Percentiles rank a stretch among this genome's conserved stretches.
Evolutionary conservation across 2,888 invertebrate species (phyloP).

Genomic region (Apotomis betuletana): DNA sequence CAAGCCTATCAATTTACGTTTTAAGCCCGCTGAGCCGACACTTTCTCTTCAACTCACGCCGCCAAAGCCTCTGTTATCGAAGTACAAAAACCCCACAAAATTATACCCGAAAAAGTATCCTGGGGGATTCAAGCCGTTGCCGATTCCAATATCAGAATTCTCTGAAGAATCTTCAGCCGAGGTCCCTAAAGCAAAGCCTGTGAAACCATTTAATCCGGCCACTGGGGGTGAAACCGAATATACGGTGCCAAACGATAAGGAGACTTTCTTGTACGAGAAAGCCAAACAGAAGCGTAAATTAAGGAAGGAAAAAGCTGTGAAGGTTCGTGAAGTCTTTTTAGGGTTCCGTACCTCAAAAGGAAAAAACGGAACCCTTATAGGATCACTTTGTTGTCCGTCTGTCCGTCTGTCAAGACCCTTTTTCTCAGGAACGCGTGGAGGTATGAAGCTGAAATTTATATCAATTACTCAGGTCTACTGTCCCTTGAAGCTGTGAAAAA

Average conservation of each 20-base stretch:
- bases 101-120: slow-evolving; percentile 84
- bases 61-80: slow-evolving; percentile 61
- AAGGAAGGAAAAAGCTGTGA: slow-evolving; percentile 57
- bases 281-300: slow-evolving; percentile 79
- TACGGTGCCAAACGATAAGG: slow-evolving; percentile 62
- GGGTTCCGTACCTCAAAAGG: too few relatives aligned
- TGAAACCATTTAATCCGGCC: slow-evolving; percentile 67
- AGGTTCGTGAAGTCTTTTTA: slow-evolving; percentile 52
- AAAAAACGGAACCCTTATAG: too few relatives aligned
- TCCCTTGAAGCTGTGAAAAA: too few relatives aligned
- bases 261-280: slow-evolving; percentile 74
- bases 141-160: slow-evolving; percentile 70
- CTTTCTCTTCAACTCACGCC: slow-evolving; percentile 63
- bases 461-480: too few relatives aligned
- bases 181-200: slow-evolving; percentile 75
- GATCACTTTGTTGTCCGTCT: too few relatives aligned
- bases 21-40: slow-evolving; percentile 62
- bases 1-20: slow-evolving; percentile 47
- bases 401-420: too few relatives aligned
- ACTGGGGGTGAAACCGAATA: slow-evolving; percentile 60
- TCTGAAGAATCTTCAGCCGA: slow-evolving; percentile 59
- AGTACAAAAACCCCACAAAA: slow-evolving; percentile 76
- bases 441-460: too few relatives aligned
- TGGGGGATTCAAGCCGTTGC: slow-evolving; percentile 74
- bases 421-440: too few relatives aligned